These are phyloP conservation scores for Neotragus moschatus DNA, from an alignment of 2,113 vertebrate species.

Conservation along the genomic window DNA sequence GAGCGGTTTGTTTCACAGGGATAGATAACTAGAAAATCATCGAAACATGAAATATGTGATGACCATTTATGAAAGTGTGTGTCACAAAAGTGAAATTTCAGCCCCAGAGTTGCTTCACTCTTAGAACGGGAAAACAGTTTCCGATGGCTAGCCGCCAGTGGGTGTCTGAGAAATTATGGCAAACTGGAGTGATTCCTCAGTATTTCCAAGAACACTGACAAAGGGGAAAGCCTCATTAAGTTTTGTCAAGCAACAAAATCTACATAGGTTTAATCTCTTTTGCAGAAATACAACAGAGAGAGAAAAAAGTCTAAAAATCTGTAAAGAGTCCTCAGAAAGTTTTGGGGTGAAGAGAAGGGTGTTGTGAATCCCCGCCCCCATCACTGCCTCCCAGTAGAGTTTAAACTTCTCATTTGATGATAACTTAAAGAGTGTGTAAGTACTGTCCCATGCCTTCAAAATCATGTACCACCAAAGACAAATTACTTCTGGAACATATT, in stretches of 20 bases:
- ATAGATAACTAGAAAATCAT: conserved; percentile 1
- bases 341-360: background rate
- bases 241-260: conserved; percentile 22
- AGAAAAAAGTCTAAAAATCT: background rate
- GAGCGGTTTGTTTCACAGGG: background rate
- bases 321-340: background rate
- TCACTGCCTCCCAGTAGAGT: background rate
- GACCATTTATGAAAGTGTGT: background rate
- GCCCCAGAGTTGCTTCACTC: background rate
- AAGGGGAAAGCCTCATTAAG: background rate
- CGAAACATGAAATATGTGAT: background rate
- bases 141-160: background rate
- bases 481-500: background rate
- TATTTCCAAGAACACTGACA: conserved; percentile 16
- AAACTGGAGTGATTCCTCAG: background rate
- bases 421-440: background rate
- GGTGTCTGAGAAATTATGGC: background rate
- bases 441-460: background rate
- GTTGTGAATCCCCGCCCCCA: background rate
- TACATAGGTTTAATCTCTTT: background rate
- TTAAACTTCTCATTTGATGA: background rate
- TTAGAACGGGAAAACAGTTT: background rate
- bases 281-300: conserved; percentile 12
- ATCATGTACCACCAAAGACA: background rate
- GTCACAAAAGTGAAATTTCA: conserved; percentile 44